Evolutionary conservation across 2,888 invertebrate species (phyloP), one percentile per base, ranked within the genome.

Genomic region (Caenorhabditis sinica): DNA sequence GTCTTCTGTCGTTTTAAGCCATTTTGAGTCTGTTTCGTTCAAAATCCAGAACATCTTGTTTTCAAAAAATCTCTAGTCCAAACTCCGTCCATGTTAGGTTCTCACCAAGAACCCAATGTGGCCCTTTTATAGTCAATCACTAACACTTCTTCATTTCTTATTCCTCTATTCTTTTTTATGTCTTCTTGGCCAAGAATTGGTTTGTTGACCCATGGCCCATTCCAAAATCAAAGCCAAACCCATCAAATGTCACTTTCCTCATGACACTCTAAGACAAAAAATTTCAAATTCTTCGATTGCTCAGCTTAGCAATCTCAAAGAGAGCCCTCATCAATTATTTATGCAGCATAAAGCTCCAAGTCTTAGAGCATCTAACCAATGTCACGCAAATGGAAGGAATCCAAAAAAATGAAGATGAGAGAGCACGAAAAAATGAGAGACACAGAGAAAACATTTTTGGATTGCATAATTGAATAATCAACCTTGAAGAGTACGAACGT

Each of bases 241-340:
- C 58, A 23, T 23, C 58, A 58, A 23, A 15, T 58, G 28, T 58
- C 58, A 58, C 53, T 20, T 11, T 11, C 25, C 53, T 58, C 40
- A 40, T 40, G 40, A 40, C 40, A 40, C 40, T 40, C 40, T 13
- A 6, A 40, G 33, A 33, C 33, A 33, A 4, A 13, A 40, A 40
- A 11, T 11, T 40, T 40, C 13, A 13, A 40, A n/a, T n/a, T n/a
- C n/a, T n/a, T n/a, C n/a, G 13, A 40, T 40, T 40, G 33, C 40
- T 40, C 13, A 11, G 40, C 40, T 40, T 40, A 40, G 40, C 40
- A 40, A 40, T 40, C 40, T 36, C 33, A 11, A 40, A 2, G n/a
- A 5, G 33, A n/a, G n/a, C n/a, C n/a, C 51, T 71, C 69, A 71
- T 72, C 43, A 72, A 61, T 72, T 72, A 72, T 72, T 61, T 72